A percentile compares a stretch with the other conserved stretches of the same genome.
Evolutionary conservation across 1,140 invertebrate species (phyloP).

Genomic region (Phocides pigmalion): DNA sequence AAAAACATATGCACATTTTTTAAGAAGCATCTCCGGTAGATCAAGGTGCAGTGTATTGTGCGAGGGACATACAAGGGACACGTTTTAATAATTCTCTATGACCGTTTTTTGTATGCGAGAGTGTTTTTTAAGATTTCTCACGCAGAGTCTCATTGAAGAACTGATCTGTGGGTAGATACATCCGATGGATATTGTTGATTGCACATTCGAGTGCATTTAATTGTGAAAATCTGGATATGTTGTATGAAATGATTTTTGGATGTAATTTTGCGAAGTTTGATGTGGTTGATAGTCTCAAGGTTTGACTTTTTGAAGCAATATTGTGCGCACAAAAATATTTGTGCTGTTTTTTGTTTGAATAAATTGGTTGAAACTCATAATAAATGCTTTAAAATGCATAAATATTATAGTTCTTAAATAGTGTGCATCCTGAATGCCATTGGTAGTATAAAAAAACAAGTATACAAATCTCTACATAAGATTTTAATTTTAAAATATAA

Average conservation of each 20-base stretch:
- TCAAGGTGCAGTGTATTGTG: conserved; percentile 72
- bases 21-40: conserved; percentile 63
- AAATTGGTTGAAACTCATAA: no score
- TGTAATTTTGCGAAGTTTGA: conserved; percentile 14
- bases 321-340: no score
- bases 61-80: conserved; percentile 65
- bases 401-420: no score
- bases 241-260: neutral
- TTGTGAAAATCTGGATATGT: conserved; percentile 37
- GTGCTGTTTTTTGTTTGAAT: no score
- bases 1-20: conserved; percentile 83
- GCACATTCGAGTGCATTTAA: conserved; percentile 62
- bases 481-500: no score
- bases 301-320: no score
- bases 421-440: no score
- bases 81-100: conserved; percentile 70
- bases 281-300: neutral
- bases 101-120: conserved; percentile 75
- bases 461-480: no score
- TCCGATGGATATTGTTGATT: conserved; percentile 65
- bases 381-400: no score
- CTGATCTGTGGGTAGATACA: conserved; percentile 82
- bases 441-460: no score
- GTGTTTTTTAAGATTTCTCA: conserved; percentile 80
- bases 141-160: conserved; percentile 65